A percentile compares a stretch with the other conserved stretches of the same genome.
Evolutionary conservation across 2,888 invertebrate species (phyloP).

Genomic region (Cheilosia soror): DNA sequence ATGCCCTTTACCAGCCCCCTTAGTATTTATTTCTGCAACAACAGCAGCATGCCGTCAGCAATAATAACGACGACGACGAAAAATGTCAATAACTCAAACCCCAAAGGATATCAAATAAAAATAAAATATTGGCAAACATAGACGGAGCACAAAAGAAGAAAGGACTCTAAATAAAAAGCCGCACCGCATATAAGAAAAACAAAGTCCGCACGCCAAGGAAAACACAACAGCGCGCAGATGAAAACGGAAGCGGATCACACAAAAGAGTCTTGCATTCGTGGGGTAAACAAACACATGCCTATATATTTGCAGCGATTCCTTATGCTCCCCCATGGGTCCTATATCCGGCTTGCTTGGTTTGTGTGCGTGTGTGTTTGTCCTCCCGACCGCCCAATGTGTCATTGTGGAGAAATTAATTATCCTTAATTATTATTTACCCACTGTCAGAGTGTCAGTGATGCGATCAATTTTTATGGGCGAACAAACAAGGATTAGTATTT

Average conservation of each 20-base stretch:
- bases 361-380: constrained; percentile 6
- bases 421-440: constrained; percentile 74
- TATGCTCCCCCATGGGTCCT: constrained; percentile 21
- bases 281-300: constrained; percentile 52
- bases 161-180: constrained; percentile 30
- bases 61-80: constrained; percentile 67
- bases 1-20: background rate
- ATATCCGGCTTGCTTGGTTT: constrained; percentile 3
- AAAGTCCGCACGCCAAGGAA: constrained; percentile 31
- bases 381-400: constrained; percentile 28
- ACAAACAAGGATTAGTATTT: constrained; percentile 65
- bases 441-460: constrained; percentile 65
- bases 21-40: constrained; percentile 37
- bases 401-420: constrained; percentile 72
- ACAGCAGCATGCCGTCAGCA: constrained; percentile 66
- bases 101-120: constrained; percentile 71
- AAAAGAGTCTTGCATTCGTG: constrained; percentile 56
- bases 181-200: constrained; percentile 41
- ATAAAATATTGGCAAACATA: constrained; percentile 71
- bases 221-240: constrained; percentile 29
- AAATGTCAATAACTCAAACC: constrained; percentile 70
- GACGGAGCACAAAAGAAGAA: constrained; percentile 58
- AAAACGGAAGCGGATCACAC: constrained; percentile 57
- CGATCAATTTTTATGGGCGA: constrained; percentile 69
- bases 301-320: background rate